phyloP scores from a whole-genome alignment of 1,140 invertebrate species.

The Bombus impatiens region DNA sequence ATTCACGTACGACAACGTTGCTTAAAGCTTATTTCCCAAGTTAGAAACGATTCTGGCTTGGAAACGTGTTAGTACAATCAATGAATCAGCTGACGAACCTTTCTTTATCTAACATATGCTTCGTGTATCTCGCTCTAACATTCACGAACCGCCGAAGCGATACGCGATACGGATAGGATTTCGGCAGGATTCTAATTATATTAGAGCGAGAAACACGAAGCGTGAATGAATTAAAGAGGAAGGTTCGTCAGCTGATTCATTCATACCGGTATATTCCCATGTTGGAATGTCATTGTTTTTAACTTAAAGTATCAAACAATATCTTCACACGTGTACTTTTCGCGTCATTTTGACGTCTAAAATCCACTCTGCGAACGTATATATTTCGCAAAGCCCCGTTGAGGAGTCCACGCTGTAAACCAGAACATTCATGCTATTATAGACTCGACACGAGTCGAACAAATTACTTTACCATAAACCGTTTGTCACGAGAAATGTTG shows the following conservation, averaged over 20 bases:
- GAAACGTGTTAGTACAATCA: too few species aligned
- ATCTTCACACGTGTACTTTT: too few species aligned
- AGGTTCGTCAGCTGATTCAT: background rate
- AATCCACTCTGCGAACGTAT: background rate
- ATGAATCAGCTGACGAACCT: too few species aligned
- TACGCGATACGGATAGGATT: too few species aligned
- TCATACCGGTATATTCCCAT: background rate
- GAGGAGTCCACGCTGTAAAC: background rate
- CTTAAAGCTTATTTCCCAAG: background rate
- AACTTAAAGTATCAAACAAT: too few species aligned
- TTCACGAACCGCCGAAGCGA: too few species aligned
- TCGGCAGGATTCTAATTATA: too few species aligned
- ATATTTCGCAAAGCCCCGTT: background rate
- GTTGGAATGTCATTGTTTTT: too few species aligned
- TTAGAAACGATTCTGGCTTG: background rate
- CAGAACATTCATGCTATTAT: background rate
- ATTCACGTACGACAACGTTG: background rate
- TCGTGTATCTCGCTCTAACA: too few species aligned
- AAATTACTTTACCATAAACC: background rate
- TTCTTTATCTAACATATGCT: too few species aligned
- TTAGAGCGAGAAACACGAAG: too few species aligned
- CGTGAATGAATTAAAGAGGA: background rate
- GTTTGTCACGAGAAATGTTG: background rate
- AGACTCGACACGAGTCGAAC: background rate
- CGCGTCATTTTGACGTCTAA: too few species aligned